Evolutionary conservation across 2,113 vertebrate species (phyloP), one percentile per base, ranked within the genome.

Genomic region (Gallinago undulata): DNA sequence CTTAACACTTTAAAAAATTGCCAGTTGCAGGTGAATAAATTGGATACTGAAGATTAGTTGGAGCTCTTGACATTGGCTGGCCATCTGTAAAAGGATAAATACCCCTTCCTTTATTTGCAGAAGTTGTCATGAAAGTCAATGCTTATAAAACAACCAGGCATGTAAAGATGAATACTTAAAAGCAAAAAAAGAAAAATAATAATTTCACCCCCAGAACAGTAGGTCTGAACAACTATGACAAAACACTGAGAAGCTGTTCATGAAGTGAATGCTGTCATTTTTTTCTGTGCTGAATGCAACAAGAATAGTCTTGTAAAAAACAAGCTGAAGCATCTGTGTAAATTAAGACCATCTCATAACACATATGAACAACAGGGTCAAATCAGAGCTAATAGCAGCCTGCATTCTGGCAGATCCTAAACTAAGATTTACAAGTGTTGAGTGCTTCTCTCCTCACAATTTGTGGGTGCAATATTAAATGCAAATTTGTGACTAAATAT

Each of bases 401-500:
- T 94, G 64, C 69, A 35, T 72, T 91, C 57, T 76, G 43, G 45
- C 53, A 87, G 62, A 93, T 94, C 23, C 64, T 75, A 84, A 81
- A 62, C 60, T 41, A 81, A 75, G 64, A 59, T 82, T 63, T 79
- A 55, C 28, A 79, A 43, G 22, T 31, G 5, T 39, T 79, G 21
- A 80, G 14, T 64, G 43, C 30, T 85, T 30, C 33, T 64, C 47
- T 93, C 48, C n/a, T 2, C 24, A 77, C 21, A 48, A 45, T 37
- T 39, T 56, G 47, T 73, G 35, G 66, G 43, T 73, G 4, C 51
- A 90, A 56, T 76, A 85, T 75, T 43, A 79, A 64, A 89, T 64
- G 53, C 47, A 92, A 77, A 92, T 63, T 39, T 55, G 43, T 81
- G 86, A 91, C 86, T 92, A 70, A 92, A 70, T 93, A 78, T 88